Base-by-base conservation (phyloP, 2,888 invertebrate species). In the Spodoptera picta region DNA sequence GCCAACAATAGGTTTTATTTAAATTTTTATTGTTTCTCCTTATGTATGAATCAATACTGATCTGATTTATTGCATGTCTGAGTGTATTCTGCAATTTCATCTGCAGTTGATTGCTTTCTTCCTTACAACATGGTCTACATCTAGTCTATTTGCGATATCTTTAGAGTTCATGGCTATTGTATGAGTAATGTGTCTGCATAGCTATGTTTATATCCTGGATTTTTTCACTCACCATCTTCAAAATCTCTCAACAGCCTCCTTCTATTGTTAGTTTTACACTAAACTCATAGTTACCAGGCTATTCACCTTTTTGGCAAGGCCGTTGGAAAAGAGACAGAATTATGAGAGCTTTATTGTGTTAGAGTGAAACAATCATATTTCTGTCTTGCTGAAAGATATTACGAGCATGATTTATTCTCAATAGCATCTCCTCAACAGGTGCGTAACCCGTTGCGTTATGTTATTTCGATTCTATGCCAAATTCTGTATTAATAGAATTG, bases 301-400 rank as follows among this genome's bases (percentile, higher is more conserved):
- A 75, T 89, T 90, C 82, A 89, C 86, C 89, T 87, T 82, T 84
- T 83, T 70, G 65, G 84, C 89, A 89, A 90, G 89, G 90, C 87
- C 85, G 81, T 69, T 56, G 56, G 68, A 77, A 85, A 31, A 70
- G 78, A 82, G 84, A 85, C 19, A 53, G 67, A 23, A 4, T 53
- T 60, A 58, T 56, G 27, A 3, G 50, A 52, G 57, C 58, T 54
- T 59, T 49, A 53, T 47, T 52, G 36, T 60, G 76, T 66, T 43
- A 69, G 79, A 84, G 46, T 65, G 77, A 73, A 82, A 80, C 14
- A 48, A 57, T 9, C 9, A 9, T 36, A 36, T 36, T 36, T 36
- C 27, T 59, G 24, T 31, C 48, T 58, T 61, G 75, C 65, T 83
- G 83, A 82, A 73, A 78, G 80, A 82, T 77, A 73, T 77, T 72